Conservation (phyloP, 2,888 invertebrate genomes). For the Rhogogaster chlorosoma region DNA sequence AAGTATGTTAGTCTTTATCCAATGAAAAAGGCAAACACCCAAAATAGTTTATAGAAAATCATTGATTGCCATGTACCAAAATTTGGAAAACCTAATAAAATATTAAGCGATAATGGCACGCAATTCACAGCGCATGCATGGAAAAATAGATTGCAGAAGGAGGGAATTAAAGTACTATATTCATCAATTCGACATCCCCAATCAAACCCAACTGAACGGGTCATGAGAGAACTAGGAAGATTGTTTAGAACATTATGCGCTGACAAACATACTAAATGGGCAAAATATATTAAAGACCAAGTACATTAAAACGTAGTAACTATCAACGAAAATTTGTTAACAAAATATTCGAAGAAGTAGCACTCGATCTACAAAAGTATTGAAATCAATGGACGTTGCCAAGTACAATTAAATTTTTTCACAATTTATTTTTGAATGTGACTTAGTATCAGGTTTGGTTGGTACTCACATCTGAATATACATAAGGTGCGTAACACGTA, state of each 20-base stretch:
- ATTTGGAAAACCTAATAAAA: conserved; percentile 47
- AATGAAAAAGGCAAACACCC: conserved; percentile 49
- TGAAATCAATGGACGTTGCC: too few species aligned
- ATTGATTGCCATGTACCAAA: conserved; percentile 39
- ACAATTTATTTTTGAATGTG: too few species aligned
- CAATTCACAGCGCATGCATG: conserved; percentile 53
- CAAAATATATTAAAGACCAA: conserved; percentile 42
- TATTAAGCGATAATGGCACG: conserved; percentile 53
- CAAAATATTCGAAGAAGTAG: too few species aligned
- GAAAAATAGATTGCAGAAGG: conserved; percentile 28
- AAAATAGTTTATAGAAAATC: conserved; percentile 47
- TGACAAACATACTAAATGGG: conserved; percentile 56
- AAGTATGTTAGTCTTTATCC: conserved; percentile 54
- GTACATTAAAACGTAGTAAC: too few species aligned
- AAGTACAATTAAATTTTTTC: too few species aligned
- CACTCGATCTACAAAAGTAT: too few species aligned
- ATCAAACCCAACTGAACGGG: conserved; percentile 55
- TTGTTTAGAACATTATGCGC: conserved; percentile 57
- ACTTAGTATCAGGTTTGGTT: too few species aligned
- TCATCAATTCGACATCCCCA: conserved; percentile 56
- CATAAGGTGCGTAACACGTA: too few species aligned
- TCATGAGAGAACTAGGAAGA: conserved; percentile 56
- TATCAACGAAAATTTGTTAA: too few species aligned
- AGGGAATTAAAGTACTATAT: conserved; percentile 45
- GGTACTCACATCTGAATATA: too few species aligned